Percentiles rank a stretch among this genome's conserved stretches.
These are phyloP conservation scores for Pseudorhombus dupliciocellatus DNA, from an alignment of 2,113 vertebrate genomes.

Conservation along the genomic window DNA sequence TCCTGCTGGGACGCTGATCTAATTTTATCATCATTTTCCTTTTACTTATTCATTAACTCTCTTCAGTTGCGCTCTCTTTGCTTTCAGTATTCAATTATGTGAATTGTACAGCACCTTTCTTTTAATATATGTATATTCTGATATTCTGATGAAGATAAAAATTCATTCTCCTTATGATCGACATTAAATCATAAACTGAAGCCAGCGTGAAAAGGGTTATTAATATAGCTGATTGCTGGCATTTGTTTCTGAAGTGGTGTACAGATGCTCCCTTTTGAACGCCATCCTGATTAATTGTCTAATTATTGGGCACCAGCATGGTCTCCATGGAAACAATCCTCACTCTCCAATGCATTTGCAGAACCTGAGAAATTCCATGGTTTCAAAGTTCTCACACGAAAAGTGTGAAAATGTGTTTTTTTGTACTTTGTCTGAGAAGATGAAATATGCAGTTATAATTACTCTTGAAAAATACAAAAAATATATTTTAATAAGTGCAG, in stretches of 20 bases:
- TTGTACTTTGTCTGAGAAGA: conserved; percentile 11
- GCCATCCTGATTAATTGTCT: conserved; percentile 48
- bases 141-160: conserved; percentile 23
- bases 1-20: conserved; percentile 37
- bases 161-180: conserved; percentile 13
- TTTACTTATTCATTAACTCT: conserved; percentile 36
- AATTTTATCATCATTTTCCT: conserved; percentile 44
- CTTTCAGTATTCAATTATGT: conserved; percentile 12
- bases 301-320: conserved; percentile 35
- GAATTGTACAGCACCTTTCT: conserved; percentile 8
- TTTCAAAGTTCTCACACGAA: conserved; percentile 6
- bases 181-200: conserved; percentile 39
- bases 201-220: not conserved
- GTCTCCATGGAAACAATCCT: conserved; percentile 62
- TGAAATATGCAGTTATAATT: conserved; percentile 20
- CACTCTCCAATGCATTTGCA: conserved; percentile 26
- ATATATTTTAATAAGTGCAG: not conserved
- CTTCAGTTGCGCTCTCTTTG: not conserved
- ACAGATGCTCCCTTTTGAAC: conserved; percentile 36
- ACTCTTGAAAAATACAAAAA: conserved; percentile 8
- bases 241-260: conserved; percentile 11
- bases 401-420: conserved; percentile 33
- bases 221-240: conserved; percentile 10
- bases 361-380: conserved; percentile 29
- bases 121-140: conserved; percentile 7